A percentile compares a stretch with the other conserved stretches of the same genome.
phyloP scores from a whole-genome alignment of 1,140 invertebrate genomes.

The Brachionus plicatilis region DNA sequence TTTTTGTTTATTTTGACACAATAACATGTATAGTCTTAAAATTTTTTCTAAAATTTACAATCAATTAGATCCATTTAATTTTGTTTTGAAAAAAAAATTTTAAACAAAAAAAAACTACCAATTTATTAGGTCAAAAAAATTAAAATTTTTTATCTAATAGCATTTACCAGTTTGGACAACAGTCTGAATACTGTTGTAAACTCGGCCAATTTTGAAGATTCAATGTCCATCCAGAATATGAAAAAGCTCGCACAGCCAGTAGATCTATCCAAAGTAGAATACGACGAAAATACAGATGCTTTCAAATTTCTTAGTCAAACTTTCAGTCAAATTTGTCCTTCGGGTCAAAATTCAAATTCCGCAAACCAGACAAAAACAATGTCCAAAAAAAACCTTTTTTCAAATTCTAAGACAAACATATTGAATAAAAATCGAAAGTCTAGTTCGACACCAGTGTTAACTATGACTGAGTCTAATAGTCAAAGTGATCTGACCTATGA shows the following conservation, averaged over 20 bases:
- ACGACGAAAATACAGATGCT: neutral
- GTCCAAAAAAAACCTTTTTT: neutral
- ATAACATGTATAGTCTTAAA: no score
- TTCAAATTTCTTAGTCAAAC: neutral
- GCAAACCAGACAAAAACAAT: neutral
- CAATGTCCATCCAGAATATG: neutral
- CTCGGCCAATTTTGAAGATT: neutral
- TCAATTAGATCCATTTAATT: neutral
- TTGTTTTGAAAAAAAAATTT: neutral
- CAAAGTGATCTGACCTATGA: neutral
- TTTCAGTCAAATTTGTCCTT: neutral
- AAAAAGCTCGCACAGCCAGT: neutral
- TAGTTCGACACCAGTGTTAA: constrained; percentile 17
- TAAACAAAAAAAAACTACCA: neutral
- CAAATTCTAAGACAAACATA: neutral
- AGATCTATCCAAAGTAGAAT: constrained; percentile 17
- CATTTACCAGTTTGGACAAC: constrained; percentile 17
- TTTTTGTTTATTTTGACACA: no score
- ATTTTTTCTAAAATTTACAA: no score
- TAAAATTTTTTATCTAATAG: neutral
- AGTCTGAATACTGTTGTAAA: neutral
- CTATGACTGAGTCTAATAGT: constrained; percentile 1
- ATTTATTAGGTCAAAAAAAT: neutral
- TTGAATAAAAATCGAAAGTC: constrained; percentile 30
- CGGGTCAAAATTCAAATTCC: neutral